A percentile compares a stretch with the other conserved stretches of the same genome.
Evolutionary conservation across 2,888 invertebrate species (phyloP).

Genomic region (Metacarcinus magister): DNA sequence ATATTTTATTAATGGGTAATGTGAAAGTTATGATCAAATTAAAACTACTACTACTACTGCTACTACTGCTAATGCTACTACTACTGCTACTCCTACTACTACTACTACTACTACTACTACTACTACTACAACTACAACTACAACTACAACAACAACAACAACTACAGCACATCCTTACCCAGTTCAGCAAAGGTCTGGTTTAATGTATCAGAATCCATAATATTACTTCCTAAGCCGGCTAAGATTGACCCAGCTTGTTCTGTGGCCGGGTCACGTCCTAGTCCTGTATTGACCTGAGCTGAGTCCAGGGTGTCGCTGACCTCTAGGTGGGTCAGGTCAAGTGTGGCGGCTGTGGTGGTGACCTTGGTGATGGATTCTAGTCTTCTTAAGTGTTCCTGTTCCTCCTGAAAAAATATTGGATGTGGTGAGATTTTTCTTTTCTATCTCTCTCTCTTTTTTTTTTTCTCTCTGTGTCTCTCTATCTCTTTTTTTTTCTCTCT

Average conservation of each 20-base stretch:
- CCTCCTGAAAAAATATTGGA: neutral
- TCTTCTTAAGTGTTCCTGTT: neutral
- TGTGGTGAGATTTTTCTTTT: neutral
- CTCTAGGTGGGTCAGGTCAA: constrained; percentile 18
- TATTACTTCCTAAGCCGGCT: constrained; percentile 63
- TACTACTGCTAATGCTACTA: neutral
- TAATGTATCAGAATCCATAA: constrained; percentile 65
- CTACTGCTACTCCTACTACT: neutral
- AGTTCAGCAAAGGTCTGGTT: constrained; percentile 72
- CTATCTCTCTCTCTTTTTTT: no score
- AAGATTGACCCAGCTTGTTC: constrained; percentile 68
- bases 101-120: constrained; percentile 30
- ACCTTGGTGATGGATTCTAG: neutral
- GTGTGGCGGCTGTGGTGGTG: neutral
- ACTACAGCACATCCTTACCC: neutral
- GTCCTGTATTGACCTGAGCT: neutral
- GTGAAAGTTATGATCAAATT: neutral
- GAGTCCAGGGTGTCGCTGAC: neutral
- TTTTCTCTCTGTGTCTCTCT: no score
- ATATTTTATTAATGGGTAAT: no score
- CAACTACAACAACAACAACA: neutral
- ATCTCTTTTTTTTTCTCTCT: neutral
- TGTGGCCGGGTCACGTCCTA: constrained; percentile 60
- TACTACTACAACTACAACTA: neutral
- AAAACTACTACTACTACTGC: neutral